Evolutionary conservation across 2,888 invertebrate genomes (phyloP).

Genomic region (Agriopis marginaria): DNA sequence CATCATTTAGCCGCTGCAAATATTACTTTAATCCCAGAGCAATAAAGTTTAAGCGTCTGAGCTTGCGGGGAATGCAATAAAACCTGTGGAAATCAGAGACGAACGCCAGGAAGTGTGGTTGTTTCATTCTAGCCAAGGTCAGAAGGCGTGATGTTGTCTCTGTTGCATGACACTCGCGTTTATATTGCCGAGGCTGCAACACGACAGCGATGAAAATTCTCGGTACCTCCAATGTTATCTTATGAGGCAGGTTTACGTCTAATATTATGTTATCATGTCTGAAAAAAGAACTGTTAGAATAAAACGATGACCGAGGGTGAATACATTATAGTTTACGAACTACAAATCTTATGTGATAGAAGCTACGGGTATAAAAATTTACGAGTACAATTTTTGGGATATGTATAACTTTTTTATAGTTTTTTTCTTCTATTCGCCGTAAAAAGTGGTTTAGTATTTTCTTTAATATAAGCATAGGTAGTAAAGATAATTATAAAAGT

Average conservation of each 20-base stretch:
- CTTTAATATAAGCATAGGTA: too few relatives aligned
- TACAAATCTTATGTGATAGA: conserved; percentile 46
- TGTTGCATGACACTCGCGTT: conserved; percentile 74
- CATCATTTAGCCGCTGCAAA: conserved; percentile 85
- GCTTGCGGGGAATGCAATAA: conserved; percentile 85
- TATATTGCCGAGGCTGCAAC: conserved; percentile 82
- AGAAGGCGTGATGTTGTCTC: conserved; percentile 70
- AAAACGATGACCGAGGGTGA: conserved; percentile 57
- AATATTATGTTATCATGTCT: conserved; percentile 77
- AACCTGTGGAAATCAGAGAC: conserved; percentile 82
- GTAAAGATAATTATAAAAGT: too few relatives aligned
- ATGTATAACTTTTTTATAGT: conserved; percentile 17
- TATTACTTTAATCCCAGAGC: conserved; percentile 85
- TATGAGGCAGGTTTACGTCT: conserved; percentile 79
- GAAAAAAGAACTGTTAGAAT: conserved; percentile 51
- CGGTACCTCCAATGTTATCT: conserved; percentile 82
- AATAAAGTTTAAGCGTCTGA: conserved; percentile 86
- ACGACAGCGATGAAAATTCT: conserved; percentile 83
- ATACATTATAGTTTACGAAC: conserved; percentile 60
- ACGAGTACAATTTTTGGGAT: conserved; percentile 5
- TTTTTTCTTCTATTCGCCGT: not conserved
- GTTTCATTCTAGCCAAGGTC: conserved; percentile 82
- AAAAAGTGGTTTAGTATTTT: not conserved
- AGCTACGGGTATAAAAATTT: conserved; percentile 7
- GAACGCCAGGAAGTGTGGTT: conserved; percentile 68